Base-by-base conservation (phyloP, 2,888 invertebrate species). In the Leucophenga montana region DNA sequence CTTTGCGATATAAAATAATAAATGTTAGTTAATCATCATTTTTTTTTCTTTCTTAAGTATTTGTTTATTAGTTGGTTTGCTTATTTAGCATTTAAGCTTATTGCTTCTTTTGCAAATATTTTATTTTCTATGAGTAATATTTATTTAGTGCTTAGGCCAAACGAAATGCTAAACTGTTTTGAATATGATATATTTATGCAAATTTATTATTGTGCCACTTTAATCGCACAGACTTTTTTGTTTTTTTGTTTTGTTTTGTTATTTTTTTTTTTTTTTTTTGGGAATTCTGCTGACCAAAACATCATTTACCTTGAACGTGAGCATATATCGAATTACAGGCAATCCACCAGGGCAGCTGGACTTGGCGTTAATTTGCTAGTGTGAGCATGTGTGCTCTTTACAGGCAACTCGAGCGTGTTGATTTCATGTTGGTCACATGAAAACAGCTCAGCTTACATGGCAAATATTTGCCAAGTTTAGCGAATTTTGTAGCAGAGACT, bases 301-400 rank as follows among this genome's bases (percentile, higher is more conserved):
- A 44, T 67, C 84, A 82, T 83, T 82, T 75, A 82, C 84, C 82
- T 81, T 84, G 83, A 84, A 84, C 82, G 84, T 82, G 84, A 84
- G 71, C 33, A 62, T 39, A 8, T 39, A 39, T 39, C 11, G 8
- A 5, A 39, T 39, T 39, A 39, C 61, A 59, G 62, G 59, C 65
- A 27, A 4, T 68, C 48, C 59, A 27, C 16, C 53, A 31, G 53
- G 46, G 14, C n/a, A n/a, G 56, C 56, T 62, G 48, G 3, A 16
- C 3, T 6, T 22, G 48, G 18, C n/a, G 18, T 44, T 3, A 14
- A 46, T 64, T 46, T 64, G 64, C n/a, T 39, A 39, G 61, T 33
- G 14, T 48, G 46, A 2, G 11, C n/a, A 31, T 59, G 59, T 22
- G 4, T 59, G 39, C 18, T 39, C 31, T 22, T 57, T 6, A 31